Evolutionary conservation across 2,888 invertebrate species (phyloP), one percentile per base, ranked within the genome.

Genomic region (Beris morrisii): DNA sequence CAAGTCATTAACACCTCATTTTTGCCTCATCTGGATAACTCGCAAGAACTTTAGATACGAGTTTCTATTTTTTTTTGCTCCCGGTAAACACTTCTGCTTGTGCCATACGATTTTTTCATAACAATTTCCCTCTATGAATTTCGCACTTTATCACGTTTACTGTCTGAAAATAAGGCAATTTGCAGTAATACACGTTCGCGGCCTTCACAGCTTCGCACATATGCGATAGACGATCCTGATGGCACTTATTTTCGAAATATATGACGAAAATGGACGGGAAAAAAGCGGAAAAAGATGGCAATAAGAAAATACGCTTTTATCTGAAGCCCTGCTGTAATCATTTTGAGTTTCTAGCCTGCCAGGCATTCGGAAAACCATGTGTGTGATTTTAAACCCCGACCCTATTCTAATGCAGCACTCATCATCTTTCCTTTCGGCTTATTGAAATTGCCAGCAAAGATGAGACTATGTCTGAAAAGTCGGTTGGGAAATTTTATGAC

Each of bases 61-160:
- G 9, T 38, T 38, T 38, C 38, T 9, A 1, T 38, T 38, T 38
- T 9, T 38, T 9, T 9, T 38, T 3, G 38, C 38, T 31, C 28
- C 5, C 11, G 15, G 22, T 22, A 28, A 45, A 45, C 12, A 22
- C 22, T 45, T 32, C 32, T 11, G 22, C n/a, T 12, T 44, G 45
- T 44, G 12, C 7, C 45, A 22, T 12, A 28, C 22, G 28, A 4
- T 45, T 22, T 38, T 12, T 22, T 45, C 45, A n/a, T 45, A 44
- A 45, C 57, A 44, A 45, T 57, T 57, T 57, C n/a, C 13, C 66
- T 58, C 56, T 59, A 53, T 57, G 54, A 69, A 65, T 57, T 69
- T 57, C 64, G 48, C 59, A 69, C 69, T 69, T 69, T 65, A 65
- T 67, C 69, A 69, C 69, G 69, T 67, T 67, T 67, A 67, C 63